These are phyloP conservation scores for Deroplatys truncata DNA, from an alignment of 2,888 invertebrate genomes.

Conservation along the genomic window DNA sequence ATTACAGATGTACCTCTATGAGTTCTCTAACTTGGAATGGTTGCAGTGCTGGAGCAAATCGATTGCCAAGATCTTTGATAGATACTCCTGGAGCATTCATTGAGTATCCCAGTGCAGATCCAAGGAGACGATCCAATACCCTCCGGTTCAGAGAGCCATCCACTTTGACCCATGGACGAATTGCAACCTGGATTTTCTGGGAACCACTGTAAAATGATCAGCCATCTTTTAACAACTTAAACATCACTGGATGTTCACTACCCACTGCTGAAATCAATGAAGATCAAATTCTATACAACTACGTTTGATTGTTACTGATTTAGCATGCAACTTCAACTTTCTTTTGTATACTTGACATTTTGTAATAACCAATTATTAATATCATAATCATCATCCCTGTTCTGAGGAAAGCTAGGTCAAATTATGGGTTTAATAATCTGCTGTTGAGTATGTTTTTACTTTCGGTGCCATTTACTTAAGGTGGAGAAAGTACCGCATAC, in stretches of 20 bases:
- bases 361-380: too few species aligned
- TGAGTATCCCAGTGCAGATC: slow-evolving; percentile 61
- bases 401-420: too few species aligned
- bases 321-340: too few species aligned
- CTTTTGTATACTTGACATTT: too few species aligned
- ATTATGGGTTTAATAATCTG: too few species aligned
- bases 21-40: slow-evolving; percentile 61
- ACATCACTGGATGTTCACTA: not conserved
- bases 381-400: too few species aligned
- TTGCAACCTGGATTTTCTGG: slow-evolving; percentile 40
- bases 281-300: too few species aligned
- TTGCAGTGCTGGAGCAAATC: slow-evolving; percentile 61
- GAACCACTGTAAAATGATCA: slow-evolving; percentile 9
- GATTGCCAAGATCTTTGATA: slow-evolving; percentile 51
- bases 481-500: too few species aligned
- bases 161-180: slow-evolving; percentile 69
- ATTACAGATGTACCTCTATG: slow-evolving; percentile 49
- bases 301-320: too few species aligned
- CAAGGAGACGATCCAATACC: slow-evolving; percentile 64
- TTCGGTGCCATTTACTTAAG: too few species aligned
- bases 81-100: slow-evolving; percentile 58
- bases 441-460: too few species aligned
- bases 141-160: slow-evolving; percentile 67
- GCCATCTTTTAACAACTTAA: not conserved
- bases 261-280: too few species aligned